These are phyloP conservation scores for Drosophila virilis DNA, from an alignment of 1,140 invertebrate species.

Conservation along the genomic window DNA sequence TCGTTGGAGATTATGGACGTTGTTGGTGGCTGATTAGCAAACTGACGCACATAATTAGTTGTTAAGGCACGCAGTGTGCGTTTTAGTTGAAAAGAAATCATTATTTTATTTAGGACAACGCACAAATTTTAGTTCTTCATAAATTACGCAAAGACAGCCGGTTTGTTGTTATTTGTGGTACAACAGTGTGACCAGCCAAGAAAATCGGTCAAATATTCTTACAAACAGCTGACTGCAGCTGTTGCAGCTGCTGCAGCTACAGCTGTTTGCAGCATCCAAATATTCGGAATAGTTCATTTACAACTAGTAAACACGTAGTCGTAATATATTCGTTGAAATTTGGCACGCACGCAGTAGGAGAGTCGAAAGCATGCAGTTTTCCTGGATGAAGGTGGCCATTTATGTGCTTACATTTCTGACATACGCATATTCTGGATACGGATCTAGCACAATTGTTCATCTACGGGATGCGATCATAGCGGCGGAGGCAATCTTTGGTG, in stretches of 20 bases:
- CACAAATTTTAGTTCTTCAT: background rate
- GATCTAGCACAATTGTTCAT: conserved; percentile 89
- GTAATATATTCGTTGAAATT: background rate
- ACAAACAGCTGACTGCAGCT: conserved; percentile 27
- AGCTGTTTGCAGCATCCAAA: conserved; percentile 42
- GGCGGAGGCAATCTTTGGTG: conserved; percentile 90
- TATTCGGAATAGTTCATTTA: conserved; percentile 15
- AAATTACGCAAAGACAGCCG: conserved; percentile 25
- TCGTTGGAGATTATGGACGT: background rate
- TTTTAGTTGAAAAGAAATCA: conserved; percentile 24
- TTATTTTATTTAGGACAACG: conserved; percentile 22
- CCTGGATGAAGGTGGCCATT: conserved; percentile 90
- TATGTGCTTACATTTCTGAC: conserved; percentile 90
- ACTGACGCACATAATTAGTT: conserved; percentile 2
- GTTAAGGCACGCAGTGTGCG: background rate
- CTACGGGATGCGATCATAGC: conserved; percentile 91
- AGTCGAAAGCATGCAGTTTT: conserved; percentile 86
- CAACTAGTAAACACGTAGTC: conserved; percentile 18
- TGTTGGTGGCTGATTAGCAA: background rate
- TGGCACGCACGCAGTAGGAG: background rate
- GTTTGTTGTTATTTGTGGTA: conserved; percentile 13
- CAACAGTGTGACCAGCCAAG: conserved; percentile 19
- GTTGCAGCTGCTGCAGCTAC: conserved; percentile 7
- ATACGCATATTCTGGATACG: conserved; percentile 92
- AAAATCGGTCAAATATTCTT: background rate